Evolutionary conservation across 2,888 invertebrate species (phyloP).

Genomic region (Bellardia pandia): DNA sequence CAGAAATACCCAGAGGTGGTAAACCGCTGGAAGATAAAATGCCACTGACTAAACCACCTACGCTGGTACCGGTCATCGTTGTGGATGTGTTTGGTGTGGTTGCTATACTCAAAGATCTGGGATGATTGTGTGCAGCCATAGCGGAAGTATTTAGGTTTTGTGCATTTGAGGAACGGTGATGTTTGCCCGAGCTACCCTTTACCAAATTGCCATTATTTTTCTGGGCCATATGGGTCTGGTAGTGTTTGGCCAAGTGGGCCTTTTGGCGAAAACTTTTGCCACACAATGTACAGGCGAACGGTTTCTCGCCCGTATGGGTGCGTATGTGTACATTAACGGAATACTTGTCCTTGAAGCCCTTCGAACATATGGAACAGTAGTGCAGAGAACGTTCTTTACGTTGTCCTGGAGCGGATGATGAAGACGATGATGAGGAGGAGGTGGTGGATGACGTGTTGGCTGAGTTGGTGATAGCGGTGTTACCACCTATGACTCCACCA

Average conservation of each 20-base stretch:
- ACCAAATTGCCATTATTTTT: slow-evolving; percentile 88
- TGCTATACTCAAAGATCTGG: slow-evolving; percentile 78
- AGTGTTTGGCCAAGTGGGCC: slow-evolving; percentile 95
- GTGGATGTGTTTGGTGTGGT: slow-evolving; percentile 73
- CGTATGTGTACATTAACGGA: slow-evolving; percentile 98
- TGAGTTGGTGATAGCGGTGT: slow-evolving; percentile 76
- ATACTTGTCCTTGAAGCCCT: slow-evolving; percentile 98
- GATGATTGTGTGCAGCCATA: slow-evolving; percentile 76
- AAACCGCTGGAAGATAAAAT: slow-evolving; percentile 57
- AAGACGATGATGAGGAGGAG: slow-evolving; percentile 73
- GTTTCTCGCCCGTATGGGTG: slow-evolving; percentile 99
- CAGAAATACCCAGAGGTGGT: slow-evolving; percentile 62
- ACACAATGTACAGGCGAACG: slow-evolving; percentile 97
- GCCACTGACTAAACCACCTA: slow-evolving; percentile 69
- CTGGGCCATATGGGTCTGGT: slow-evolving; percentile 96
- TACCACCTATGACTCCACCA: slow-evolving; percentile 76
- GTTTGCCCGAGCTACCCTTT: slow-evolving; percentile 83
- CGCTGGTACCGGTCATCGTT: slow-evolving; percentile 67
- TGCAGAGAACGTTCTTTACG: slow-evolving; percentile 94
- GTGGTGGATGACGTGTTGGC: slow-evolving; percentile 76
- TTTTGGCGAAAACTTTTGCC: slow-evolving; percentile 97
- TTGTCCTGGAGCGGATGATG: slow-evolving; percentile 84
- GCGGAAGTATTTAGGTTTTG: slow-evolving; percentile 84
- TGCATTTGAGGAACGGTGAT: slow-evolving; percentile 76
- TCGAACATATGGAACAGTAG: slow-evolving; percentile 96